phyloP scores from a whole-genome alignment of 2,797 vertebrate species.

The Rhabdomys pumilio region DNA sequence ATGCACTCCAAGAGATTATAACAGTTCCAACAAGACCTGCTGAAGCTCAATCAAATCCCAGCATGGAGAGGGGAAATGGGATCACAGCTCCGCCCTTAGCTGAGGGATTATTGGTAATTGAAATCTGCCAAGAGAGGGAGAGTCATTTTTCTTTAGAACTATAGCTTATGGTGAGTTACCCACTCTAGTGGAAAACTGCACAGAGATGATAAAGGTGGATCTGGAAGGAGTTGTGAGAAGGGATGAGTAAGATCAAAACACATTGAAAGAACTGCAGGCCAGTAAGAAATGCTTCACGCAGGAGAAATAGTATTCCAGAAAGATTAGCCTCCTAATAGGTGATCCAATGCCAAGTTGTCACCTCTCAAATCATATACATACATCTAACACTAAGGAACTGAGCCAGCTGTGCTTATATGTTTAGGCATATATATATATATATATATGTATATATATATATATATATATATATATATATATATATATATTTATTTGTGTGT shows the following conservation, averaged over 20 bases:
- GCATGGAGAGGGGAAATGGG: neutral
- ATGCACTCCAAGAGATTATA: neutral
- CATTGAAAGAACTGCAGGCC: neutral
- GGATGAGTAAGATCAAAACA: neutral
- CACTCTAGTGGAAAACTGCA: neutral
- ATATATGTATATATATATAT: no score
- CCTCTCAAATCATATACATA: neutral
- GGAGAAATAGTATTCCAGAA: neutral
- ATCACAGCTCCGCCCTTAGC: rapidly evolving
- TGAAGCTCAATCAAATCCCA: neutral
- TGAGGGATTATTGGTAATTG: neutral
- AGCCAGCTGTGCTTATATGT: neutral
- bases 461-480: neutral
- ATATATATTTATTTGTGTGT: neutral
- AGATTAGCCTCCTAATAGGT: neutral
- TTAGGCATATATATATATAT: neutral
- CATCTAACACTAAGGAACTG: neutral
- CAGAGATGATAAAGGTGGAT: neutral
- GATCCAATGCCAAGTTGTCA: neutral
- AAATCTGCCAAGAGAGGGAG: neutral
- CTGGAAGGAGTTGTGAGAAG: no score
- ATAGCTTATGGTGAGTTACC: neutral
- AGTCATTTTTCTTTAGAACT: neutral
- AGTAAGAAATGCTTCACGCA: neutral
- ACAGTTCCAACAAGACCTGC: neutral